Evolutionary conservation across 2,113 vertebrate genomes (phyloP).

Genomic region (Phrynosoma blainvillii): DNA sequence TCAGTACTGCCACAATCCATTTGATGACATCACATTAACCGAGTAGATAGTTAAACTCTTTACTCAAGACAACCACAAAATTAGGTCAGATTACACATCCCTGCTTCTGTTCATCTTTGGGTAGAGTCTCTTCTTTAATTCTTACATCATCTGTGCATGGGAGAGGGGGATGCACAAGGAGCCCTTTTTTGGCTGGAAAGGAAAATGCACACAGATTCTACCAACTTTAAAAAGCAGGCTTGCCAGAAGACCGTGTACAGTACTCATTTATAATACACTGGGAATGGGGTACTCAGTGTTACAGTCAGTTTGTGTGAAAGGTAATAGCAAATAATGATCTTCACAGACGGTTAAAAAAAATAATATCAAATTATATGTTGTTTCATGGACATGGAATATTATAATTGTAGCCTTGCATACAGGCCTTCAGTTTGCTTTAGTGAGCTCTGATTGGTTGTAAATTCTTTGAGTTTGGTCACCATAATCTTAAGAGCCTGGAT

Average conservation of each 20-base stretch:
- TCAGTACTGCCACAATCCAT: conserved; percentile 28
- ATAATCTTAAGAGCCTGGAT: conserved; percentile 3
- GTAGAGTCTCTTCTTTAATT: not conserved
- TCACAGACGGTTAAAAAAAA: not conserved
- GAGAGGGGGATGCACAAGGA: not conserved
- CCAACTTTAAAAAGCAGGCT: not conserved
- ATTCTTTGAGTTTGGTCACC: conserved; percentile 6
- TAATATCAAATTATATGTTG: not conserved
- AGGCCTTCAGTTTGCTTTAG: conserved; percentile 6
- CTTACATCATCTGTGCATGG: not conserved
- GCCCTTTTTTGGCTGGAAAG: not conserved
- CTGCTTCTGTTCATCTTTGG: not conserved
- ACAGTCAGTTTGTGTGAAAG: too few species aligned
- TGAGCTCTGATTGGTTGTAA: conserved; percentile 7
- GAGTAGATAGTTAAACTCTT: conserved; percentile 27
- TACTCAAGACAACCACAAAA: conserved; percentile 10
- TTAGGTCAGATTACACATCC: not conserved
- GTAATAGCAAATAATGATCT: not conserved
- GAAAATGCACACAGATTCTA: not conserved
- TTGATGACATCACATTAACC: not conserved
- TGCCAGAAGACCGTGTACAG: not conserved
- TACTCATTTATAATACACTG: not conserved
- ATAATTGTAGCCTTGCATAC: conserved; percentile 28
- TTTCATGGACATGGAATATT: not conserved
- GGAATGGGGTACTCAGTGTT: not conserved